Evolutionary conservation across 2,113 vertebrate species (phyloP).

Genomic region (Sinocyclocheilus anophthalmus): DNA sequence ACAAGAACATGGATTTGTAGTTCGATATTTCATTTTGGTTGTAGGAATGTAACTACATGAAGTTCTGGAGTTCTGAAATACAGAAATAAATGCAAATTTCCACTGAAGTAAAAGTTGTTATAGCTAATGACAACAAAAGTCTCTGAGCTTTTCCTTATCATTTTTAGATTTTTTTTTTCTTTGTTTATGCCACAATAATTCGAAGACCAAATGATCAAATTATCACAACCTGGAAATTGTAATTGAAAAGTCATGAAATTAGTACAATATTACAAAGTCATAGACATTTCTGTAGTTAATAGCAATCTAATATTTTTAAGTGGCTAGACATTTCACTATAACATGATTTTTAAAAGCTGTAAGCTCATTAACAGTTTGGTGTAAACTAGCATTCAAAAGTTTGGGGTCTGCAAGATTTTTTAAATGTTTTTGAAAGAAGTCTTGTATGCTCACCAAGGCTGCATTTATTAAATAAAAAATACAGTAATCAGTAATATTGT

Average conservation of each 20-base stretch:
- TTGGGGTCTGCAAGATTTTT: no score
- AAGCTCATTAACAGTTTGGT: no score
- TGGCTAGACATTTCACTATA: neutral
- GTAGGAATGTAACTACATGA: neutral
- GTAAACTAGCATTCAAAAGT: no score
- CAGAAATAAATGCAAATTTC: neutral
- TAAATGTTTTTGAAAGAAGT: no score
- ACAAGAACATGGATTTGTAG: neutral
- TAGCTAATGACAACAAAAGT: neutral
- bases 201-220: neutral
- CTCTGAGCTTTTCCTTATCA: neutral
- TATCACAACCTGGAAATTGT: neutral
- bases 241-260: neutral
- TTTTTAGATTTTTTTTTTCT: no score
- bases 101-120: neutral
- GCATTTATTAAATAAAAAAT: no score
- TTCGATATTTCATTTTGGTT: neutral
- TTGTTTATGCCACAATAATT: neutral
- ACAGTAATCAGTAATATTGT: no score
- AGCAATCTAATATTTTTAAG: neutral
- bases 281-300: neutral
- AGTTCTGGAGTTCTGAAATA: neutral
- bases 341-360: neutral
- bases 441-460: no score
- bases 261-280: neutral